These are phyloP conservation scores for Cotesia chilonis DNA, from an alignment of 1,140 invertebrate genomes.

Conservation along the genomic window DNA sequence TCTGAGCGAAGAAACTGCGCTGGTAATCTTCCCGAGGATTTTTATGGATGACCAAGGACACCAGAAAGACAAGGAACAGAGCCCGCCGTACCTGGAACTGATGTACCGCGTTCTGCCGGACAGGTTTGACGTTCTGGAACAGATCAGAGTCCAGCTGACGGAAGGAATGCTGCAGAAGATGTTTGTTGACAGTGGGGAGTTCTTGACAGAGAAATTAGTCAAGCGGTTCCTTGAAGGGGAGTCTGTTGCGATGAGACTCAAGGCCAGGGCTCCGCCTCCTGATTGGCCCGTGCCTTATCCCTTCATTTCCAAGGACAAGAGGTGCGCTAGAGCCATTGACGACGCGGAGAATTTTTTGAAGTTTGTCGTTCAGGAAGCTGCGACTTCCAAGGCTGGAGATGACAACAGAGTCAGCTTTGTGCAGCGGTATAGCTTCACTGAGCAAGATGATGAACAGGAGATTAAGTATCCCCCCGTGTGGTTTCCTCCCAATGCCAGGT, in stretches of 20 bases:
- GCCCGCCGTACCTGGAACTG: constrained; percentile 50
- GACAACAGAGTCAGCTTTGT: constrained; percentile 44
- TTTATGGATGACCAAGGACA: constrained; percentile 49
- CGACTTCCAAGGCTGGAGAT: constrained; percentile 20
- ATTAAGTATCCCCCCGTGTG: constrained; percentile 26
- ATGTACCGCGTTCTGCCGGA: constrained; percentile 49
- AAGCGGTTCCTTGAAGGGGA: constrained; percentile 48
- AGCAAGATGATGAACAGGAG: constrained; percentile 2
- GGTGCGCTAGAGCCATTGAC: constrained; percentile 47
- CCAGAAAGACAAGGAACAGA: constrained; percentile 47
- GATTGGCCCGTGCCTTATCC: constrained; percentile 53
- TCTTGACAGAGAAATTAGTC: constrained; percentile 47
- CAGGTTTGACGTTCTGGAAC: constrained; percentile 53
- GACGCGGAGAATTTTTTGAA: constrained; percentile 55
- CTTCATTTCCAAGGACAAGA: constrained; percentile 34
- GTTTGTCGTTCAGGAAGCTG: constrained; percentile 42
- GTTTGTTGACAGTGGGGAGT: constrained; percentile 48
- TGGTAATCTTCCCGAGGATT: constrained; percentile 55
- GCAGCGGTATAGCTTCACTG: constrained; percentile 37
- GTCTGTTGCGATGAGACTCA: constrained; percentile 51
- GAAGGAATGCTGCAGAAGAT: constrained; percentile 48
- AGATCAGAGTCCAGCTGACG: constrained; percentile 43
- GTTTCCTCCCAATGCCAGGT: constrained; percentile 53
- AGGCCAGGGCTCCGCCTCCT: constrained; percentile 48
- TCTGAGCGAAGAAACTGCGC: constrained; percentile 51